A percentile compares a stretch with the other conserved stretches of the same genome.
Conservation (phyloP, 2,888 invertebrate genomes). For the Oeneis ivallda region DNA sequence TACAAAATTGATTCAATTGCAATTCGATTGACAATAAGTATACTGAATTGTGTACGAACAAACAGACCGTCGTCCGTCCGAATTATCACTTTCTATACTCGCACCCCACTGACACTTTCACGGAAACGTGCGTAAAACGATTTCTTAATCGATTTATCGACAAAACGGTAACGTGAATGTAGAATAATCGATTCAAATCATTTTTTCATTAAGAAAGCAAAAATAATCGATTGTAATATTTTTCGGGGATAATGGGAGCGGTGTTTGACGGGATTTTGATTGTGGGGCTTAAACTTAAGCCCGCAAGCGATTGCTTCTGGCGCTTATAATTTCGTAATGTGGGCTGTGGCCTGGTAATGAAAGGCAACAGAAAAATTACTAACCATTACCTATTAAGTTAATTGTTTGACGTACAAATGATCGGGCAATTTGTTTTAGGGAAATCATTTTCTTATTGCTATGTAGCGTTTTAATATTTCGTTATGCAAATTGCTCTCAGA, state of each 20-base stretch:
- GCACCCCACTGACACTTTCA: conserved; percentile 68
- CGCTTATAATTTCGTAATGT: neutral
- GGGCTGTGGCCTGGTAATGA: conserved; percentile 1
- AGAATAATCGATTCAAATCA: conserved; percentile 62
- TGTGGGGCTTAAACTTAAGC: conserved; percentile 8
- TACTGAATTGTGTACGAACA: conserved; percentile 29
- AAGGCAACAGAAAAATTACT: conserved; percentile 9
- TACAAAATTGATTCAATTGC: conserved; percentile 32
- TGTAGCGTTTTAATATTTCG: neutral
- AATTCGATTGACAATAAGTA: conserved; percentile 23
- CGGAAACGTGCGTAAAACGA: conserved; percentile 69
- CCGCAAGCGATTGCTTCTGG: conserved; percentile 14
- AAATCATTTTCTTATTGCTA: neutral
- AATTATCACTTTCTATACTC: conserved; percentile 61
- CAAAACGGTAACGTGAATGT: conserved; percentile 73
- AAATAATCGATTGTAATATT: conserved; percentile 45
- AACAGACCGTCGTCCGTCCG: conserved; percentile 27
- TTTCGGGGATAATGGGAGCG: conserved; percentile 21
- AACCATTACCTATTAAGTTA: conserved; percentile 1
- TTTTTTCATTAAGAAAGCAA: conserved; percentile 52
- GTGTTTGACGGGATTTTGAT: conserved; percentile 30
- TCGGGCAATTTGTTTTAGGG: conserved; percentile 3
- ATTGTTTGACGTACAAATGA: conserved; percentile 11
- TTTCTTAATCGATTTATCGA: conserved; percentile 70
- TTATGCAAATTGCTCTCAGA: neutral